Conservation (phyloP, 2,888 invertebrate species). For the Dolichomitus sp. region DNA sequence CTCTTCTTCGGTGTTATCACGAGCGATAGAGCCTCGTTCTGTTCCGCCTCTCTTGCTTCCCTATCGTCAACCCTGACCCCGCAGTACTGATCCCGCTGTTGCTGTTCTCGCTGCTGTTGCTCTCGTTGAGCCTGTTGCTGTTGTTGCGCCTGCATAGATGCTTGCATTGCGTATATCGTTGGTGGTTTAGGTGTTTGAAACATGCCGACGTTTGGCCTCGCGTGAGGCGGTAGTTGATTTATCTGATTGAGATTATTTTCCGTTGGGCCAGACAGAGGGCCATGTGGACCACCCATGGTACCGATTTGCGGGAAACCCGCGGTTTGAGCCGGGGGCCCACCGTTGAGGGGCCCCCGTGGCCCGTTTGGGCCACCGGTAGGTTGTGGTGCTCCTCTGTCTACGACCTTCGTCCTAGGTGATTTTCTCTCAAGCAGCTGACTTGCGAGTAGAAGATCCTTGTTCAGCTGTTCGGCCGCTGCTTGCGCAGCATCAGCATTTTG, state of each 20-base stretch:
- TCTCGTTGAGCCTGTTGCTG: conserved; percentile 81
- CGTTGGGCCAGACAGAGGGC: conserved; percentile 83
- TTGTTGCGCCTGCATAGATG: conserved; percentile 84
- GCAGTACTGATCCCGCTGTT: conserved; percentile 82
- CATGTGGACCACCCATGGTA: conserved; percentile 85
- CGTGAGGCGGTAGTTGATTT: conserved; percentile 88
- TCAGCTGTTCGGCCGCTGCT: conserved; percentile 94
- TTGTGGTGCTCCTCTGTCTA: conserved; percentile 89
- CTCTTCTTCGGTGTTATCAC: conserved; percentile 99
- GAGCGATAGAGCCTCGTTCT: conserved; percentile 97
- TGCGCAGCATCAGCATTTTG: conserved; percentile 93
- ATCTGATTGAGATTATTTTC: conserved; percentile 88
- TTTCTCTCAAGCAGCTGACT: conserved; percentile 94
- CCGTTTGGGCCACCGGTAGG: conserved; percentile 86
- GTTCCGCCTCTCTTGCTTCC: conserved; percentile 90
- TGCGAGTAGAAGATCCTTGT: conserved; percentile 94
- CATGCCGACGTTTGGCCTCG: conserved; percentile 91
- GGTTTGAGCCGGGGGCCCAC: conserved; percentile 86
- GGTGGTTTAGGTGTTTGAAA: conserved; percentile 95
- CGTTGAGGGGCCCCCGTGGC: conserved; percentile 85
- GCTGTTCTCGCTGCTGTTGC: conserved; percentile 81
- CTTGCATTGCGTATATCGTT: conserved; percentile 85
- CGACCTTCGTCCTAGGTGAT: conserved; percentile 93
- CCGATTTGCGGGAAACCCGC: conserved; percentile 88
- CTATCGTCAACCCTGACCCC: conserved; percentile 82